Percentiles rank a stretch among this genome's conserved stretches.
Conservation (phyloP, 2,888 invertebrate species). For the Rapana venosa region DNA sequence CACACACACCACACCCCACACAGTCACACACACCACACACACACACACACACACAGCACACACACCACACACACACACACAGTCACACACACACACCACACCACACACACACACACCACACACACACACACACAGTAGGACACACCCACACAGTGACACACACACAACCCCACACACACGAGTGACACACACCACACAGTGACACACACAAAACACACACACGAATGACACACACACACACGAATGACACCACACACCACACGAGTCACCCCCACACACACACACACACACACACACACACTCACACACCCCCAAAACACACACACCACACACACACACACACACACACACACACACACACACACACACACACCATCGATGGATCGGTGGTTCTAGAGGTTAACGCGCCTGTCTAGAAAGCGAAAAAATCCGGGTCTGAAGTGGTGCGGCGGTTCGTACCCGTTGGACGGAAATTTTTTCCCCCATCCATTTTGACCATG, state of each 20-base stretch:
- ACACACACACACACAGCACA: neutral
- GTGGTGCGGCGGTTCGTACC: too few relatives aligned
- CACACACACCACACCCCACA: neutral
- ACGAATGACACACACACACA: neutral
- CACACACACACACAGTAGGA: neutral
- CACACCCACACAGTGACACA: neutral
- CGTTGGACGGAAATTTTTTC: too few relatives aligned
- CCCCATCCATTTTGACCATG: too few relatives aligned
- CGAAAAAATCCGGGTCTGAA: too few relatives aligned
- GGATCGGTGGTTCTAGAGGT: too few relatives aligned
- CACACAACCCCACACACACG: neutral
- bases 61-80: neutral
- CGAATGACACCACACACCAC: neutral
- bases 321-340: neutral
- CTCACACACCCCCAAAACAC: too few relatives aligned
- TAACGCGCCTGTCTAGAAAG: too few relatives aligned
- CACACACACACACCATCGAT: neutral
- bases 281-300: neutral
- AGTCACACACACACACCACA: too few relatives aligned
- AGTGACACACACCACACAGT: neutral
- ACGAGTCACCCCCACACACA: too few relatives aligned
- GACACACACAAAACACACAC: neutral
- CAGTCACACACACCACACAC: neutral
- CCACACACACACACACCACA: neutral
- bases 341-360: neutral